Base-by-base conservation (phyloP, 37 sponge, comb jelly and placozoan species). In the Halisarca cf. caerulea region DNA sequence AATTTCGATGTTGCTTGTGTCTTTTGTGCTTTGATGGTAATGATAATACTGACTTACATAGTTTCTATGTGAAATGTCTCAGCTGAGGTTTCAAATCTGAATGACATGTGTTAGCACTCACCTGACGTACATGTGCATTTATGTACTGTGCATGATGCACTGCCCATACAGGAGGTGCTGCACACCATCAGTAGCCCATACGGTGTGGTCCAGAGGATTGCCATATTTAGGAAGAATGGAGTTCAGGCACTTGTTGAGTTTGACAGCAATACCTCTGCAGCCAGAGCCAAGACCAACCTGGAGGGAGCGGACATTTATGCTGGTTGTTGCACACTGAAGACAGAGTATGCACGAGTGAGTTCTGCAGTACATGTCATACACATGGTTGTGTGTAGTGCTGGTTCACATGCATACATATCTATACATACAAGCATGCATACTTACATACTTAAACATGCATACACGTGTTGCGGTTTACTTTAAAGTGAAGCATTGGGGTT, bases 261-360 rank as follows among this genome's bases (percentile, higher is more conserved):
- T 91, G 95, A 95, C 30, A 88, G 88, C 24, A 84, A 83, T 79
- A 78, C 82, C 2, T 92, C 93, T 58, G 94, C 96, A 34, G 40
- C 44, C 53, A 81, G 94, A 37, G 96, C 94, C 47, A 96, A 93
- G 55, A 68, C 51, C 9, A 89, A 91, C 58, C 85, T 96, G 58
- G 96, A 96, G 82, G 96, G 96, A 25, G 96, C 96, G 0, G 96
- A 96, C 69, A 96, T 96, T 41, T 96, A 96, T 70, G 94, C 96
- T 5, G 96, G 96, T 0, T 96, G 96, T 59, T 96, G 96, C 57
- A 96, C 96, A 58, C 89, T 96, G 58, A 91, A 93, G 64, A 96
- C 93, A 43, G 96, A 96, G 47, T 96, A 83, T 91, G 93, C 96
- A 41, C 93, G 86, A 88, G 96, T 96, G 37, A 44, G 85, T 37